Base-by-base conservation (phyloP, 2,113 vertebrate genomes). In the Neogobius melanostomus region DNA sequence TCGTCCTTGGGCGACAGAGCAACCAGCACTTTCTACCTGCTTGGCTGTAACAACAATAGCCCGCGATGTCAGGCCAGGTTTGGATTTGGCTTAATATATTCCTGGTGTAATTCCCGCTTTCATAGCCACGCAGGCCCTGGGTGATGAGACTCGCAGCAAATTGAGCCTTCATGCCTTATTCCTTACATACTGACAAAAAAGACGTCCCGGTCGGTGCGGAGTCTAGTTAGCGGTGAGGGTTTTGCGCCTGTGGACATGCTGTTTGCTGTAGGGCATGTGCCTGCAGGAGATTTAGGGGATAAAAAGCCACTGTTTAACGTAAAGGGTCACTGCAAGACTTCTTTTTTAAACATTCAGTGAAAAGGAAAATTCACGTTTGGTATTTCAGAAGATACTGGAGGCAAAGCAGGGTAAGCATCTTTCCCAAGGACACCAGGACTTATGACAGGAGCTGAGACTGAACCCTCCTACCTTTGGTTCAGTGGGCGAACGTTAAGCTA, bases 11-110 rank as follows among this genome's bases (percentile, higher is more conserved):
- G 96, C 95, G 90, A 97, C 83, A 91, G 84, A 92, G 93, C 92
- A 36, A 87, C 83, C 88, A 87, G 93, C 87, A 87, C 90, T 93
- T 86, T 89, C 93, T 92, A 90, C 85, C 77, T 93, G 92, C 94
- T 95, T 94, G 94, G 94, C 93, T 93, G 12, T 94, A 94, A 91
- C 93, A 94, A 94, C 93, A 87, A 72, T 75, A 82, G 83, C 81
- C 45, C 28, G 66, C 62, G 64, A 80, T 84, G 84, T 85, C 75
- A 16, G 65, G 56, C 74, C 82, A 91, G 93, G 92, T 91, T 94
- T 92, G 93, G 92, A 93, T 94, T 95, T 93, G 92, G 91, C 91
- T 95, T 97, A 96, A 97, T 96, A 92, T 95, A 96, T 97, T 93
- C 96, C 95, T 94, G 95, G 82, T 91, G 95, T 95, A 94, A 95